Base-by-base conservation (phyloP, 2,888 invertebrate genomes). In the Tanytarsus gracilentus region DNA sequence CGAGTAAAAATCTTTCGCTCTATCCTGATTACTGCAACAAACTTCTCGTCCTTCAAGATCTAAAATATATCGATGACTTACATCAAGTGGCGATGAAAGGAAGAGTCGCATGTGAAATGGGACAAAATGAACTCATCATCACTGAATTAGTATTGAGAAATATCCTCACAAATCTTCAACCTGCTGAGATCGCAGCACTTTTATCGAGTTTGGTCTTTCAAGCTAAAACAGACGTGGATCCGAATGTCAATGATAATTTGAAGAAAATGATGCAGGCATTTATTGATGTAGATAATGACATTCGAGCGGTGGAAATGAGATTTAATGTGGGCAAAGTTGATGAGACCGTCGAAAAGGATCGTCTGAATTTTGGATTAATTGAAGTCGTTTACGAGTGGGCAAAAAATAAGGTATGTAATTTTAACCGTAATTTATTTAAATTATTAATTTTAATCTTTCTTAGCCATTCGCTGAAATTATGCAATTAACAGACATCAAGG, bases 381-480 rank as follows among this genome's bases (percentile, higher is more conserved):
- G 82, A 90, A 68, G 95, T 96, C 1, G 96, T 97, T 0, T 92
- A 95, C 71, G 90, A 96, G 70, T 99, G 98, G 98, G 96, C 97
- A 0, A 78, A 84, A 51, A 89, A 92, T 67, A 86, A 85, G 79
- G 87, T 86, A 71, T 69, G 52, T 39, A 6, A 8, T 6, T 44
- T 23, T 36, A 33, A 18, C 9, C 27, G 55, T 55, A 51, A 62
- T 66, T 67, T 49, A 55, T 7, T 18, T 2, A 58, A n/a, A 14
- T 25, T 36, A 21, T 9, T 39, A 50, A 49, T 51, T 56, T 61
- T 14, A n/a, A n/a, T 18, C 25, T 53, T 53, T 69, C 68, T 14
- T 70, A 93, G 79, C 88, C 94, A 0, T 99, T 99, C 74, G 83
- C 89, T 0, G 88, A 94, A 68, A 96, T 99, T 62, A 94, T 93